Conservation (phyloP, 2,797 vertebrate species). For the Merluccius polli region DNA sequence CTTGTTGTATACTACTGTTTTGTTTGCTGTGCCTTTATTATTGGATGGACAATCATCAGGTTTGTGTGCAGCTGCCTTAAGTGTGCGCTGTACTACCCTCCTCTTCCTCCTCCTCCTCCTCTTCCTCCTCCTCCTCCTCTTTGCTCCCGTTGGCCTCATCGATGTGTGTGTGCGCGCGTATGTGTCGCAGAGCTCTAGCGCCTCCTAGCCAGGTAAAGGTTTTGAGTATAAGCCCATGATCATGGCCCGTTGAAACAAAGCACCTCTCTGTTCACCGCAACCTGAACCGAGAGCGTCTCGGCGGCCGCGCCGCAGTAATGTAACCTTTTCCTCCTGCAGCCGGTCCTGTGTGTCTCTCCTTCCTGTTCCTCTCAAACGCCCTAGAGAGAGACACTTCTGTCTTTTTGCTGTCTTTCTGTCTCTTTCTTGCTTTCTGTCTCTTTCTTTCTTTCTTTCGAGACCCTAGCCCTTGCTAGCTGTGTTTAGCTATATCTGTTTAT, state of each 20-base stretch:
- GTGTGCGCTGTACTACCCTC: neutral
- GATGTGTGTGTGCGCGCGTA: constrained; percentile 33
- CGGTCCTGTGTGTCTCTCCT: neutral
- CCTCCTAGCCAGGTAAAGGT: constrained; percentile 82
- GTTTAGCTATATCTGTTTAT: neutral
- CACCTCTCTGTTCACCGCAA: neutral
- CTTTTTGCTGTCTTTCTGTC: neutral
- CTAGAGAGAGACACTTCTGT: too few relatives aligned
- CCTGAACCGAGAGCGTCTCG: constrained; percentile 18
- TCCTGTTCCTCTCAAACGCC: neutral
- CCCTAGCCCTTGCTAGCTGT: neutral
- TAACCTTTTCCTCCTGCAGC: constrained; percentile 29
- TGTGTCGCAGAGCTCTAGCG: constrained; percentile 65
- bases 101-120: too few relatives aligned
- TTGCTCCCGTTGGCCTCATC: constrained; percentile 63
- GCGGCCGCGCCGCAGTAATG: too few relatives aligned
- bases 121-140: constrained; percentile 70
- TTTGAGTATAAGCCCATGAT: constrained; percentile 99
- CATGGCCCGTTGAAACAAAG: constrained; percentile 41
- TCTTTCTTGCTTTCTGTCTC: neutral
- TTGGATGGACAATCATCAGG: constrained; percentile 64
- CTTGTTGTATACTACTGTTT: constrained; percentile 38
- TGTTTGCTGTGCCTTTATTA: constrained; percentile 24
- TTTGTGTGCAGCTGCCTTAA: constrained; percentile 69
- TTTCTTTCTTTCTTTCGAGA: neutral